These are phyloP conservation scores for Aeoliscus strigatus DNA, from an alignment of 2,797 vertebrate species.

Conservation along the genomic window DNA sequence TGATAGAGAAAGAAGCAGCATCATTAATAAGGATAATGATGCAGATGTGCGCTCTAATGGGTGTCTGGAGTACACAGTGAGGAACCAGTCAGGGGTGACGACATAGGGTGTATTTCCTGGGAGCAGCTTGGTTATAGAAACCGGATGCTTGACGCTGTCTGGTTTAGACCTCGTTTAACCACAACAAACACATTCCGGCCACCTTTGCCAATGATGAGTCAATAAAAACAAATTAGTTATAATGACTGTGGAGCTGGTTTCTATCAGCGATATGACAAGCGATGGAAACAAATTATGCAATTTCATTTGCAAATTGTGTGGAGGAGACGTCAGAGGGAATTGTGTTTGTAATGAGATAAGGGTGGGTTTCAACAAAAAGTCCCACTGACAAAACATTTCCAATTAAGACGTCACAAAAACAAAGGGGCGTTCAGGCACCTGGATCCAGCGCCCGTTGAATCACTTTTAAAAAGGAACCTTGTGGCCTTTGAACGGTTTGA, in stretches of 20 bases:
- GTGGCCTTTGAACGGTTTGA: too few relatives aligned
- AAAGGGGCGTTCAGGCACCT: too few relatives aligned
- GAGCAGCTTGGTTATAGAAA: conserved; percentile 40
- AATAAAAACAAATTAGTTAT: conserved; percentile 17
- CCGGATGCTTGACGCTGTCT: conserved; percentile 45
- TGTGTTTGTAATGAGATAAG: conserved; percentile 21
- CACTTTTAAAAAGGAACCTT: too few relatives aligned
- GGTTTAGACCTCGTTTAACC: conserved; percentile 49
- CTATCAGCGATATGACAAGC: conserved; percentile 23
- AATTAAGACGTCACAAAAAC: conserved; percentile 9
- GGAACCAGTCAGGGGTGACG: conserved; percentile 46
- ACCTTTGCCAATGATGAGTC: conserved; percentile 32
- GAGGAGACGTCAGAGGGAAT: conserved; percentile 11
- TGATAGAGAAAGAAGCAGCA: conserved; percentile 55
- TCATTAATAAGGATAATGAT: conserved; percentile 75
- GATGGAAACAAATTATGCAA: conserved; percentile 19
- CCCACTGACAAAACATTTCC: conserved; percentile 4
- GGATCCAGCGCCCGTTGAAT: too few relatives aligned
- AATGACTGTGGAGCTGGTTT: conserved; percentile 19
- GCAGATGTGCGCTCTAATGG: conserved; percentile 62
- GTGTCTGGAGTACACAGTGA: conserved; percentile 47
- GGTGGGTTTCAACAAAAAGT: conserved; percentile 1
- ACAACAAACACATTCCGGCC: conserved; percentile 35
- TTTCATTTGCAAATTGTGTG: conserved; percentile 2
- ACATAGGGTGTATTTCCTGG: conserved; percentile 32